Evolutionary conservation across 2,797 vertebrate genomes (phyloP), one percentile per base, ranked within the genome.

Genomic region (Epinephelus coioides): DNA sequence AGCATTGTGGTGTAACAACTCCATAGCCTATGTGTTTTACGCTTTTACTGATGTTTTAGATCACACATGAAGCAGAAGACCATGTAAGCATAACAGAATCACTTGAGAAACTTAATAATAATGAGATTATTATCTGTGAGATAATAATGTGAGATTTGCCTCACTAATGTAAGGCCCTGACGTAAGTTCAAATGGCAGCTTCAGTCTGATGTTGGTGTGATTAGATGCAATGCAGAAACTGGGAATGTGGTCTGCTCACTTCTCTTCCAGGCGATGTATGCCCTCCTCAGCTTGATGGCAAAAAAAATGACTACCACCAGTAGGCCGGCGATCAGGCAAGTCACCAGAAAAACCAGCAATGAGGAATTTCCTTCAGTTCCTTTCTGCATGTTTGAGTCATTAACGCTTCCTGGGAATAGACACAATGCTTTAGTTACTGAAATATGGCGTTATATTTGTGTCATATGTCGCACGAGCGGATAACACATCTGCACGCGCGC

Each of bases 251-350:
- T 17, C 5, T 78, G 38, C 60, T 85, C 69, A 98, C 98, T 98
- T 96, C 80, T 97, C 70, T 96, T 98, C 98, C 98, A 99, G 15
- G 81, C 13, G 0, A 94, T 30, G 0, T 98, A 97, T 2, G 97
- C 97, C 91, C 93, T 96, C 67, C 94, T 94, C 50, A 99, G 92
- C 88, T 97, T 98, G 77, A 94, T 86, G 49, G 94, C 11, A 51
- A 98, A 96, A 6, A 98, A 96, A 61, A 95, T 87, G 17, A 99
- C 92, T 0, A 97, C 95, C 72, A 98, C 51, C 12, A 97, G 86
- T 72, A 99, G 96, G 72, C 87, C 30, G 0, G 95, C 43, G 17
- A 98, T 93, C 63, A 99, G 96, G 47, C 89, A 92, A 17, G 96
- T 94, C 57, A 99, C 97, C 19, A 98, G 84, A 0, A 95, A 51